Percentiles rank a stretch among this genome's conserved stretches.
Conservation (phyloP, 2,797 vertebrate species). For the Podargus strigoides region DNA sequence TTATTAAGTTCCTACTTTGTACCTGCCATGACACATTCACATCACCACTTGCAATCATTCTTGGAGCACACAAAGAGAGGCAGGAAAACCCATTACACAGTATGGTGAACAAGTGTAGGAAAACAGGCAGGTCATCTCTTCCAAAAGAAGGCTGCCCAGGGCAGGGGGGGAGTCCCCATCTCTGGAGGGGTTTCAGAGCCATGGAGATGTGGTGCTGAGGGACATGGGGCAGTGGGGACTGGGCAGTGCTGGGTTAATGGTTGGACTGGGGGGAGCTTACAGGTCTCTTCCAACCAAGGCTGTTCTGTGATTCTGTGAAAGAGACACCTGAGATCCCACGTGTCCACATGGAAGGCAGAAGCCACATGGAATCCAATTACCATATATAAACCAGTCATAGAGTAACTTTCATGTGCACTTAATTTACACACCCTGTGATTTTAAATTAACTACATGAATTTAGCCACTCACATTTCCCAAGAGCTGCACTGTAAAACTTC, state of each 20-base stretch:
- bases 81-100: neutral
- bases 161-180: too few species aligned
- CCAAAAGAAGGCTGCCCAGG: too few species aligned
- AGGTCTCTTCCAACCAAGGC: too few species aligned
- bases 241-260: too few species aligned
- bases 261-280: too few species aligned
- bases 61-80: neutral
- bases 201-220: too few species aligned
- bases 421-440: neutral
- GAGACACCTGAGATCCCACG: too few species aligned
- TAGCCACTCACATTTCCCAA: fast-evolving
- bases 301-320: too few species aligned
- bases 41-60: neutral
- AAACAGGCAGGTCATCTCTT: neutral
- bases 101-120: fast-evolving
- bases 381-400: neutral
- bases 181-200: too few species aligned
- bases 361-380: neutral
- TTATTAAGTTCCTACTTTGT: neutral
- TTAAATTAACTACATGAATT: fast-evolving
- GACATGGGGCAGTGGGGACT: too few species aligned
- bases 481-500: neutral
- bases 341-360: too few species aligned
- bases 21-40: neutral
- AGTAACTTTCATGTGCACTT: neutral